These are phyloP conservation scores for Gallirallus australis DNA, from an alignment of 2,797 vertebrate species.

Conservation along the genomic window DNA sequence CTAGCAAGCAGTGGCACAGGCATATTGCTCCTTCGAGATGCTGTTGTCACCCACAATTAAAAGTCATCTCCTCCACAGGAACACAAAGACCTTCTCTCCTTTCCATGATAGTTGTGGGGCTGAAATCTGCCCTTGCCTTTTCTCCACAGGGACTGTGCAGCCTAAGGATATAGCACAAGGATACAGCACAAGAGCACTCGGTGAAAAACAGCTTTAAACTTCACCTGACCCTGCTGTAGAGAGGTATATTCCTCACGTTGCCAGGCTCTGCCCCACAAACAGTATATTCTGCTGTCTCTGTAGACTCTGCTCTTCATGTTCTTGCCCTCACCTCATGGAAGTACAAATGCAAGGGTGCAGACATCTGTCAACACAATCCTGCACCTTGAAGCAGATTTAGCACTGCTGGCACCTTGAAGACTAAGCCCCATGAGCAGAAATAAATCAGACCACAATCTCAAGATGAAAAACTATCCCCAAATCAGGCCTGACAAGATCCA, in stretches of 20 bases:
- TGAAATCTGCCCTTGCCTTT: background rate
- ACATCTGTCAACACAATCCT: background rate
- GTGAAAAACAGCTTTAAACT: background rate
- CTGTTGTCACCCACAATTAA: background rate
- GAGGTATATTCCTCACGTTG: background rate
- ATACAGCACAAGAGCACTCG: background rate
- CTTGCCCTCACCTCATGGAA: background rate
- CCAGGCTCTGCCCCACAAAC: background rate
- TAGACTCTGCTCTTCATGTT: background rate
- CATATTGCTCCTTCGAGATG: background rate
- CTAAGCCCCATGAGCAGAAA: background rate
- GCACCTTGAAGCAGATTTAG: background rate
- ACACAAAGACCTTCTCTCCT: background rate
- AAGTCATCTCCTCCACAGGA: background rate
- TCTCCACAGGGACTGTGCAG: background rate
- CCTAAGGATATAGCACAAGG: background rate
- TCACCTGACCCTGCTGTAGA: background rate
- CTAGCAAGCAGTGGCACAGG: background rate
- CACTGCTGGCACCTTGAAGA: background rate
- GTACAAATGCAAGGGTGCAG: background rate
- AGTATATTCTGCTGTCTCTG: background rate
- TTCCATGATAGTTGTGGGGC: background rate
- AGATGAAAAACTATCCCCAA: background rate
- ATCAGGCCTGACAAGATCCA: background rate
- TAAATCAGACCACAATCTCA: background rate